Evolutionary conservation across 2,113 vertebrate species (phyloP), one percentile per base, ranked within the genome.

Genomic region (Psittacus erithacus): DNA sequence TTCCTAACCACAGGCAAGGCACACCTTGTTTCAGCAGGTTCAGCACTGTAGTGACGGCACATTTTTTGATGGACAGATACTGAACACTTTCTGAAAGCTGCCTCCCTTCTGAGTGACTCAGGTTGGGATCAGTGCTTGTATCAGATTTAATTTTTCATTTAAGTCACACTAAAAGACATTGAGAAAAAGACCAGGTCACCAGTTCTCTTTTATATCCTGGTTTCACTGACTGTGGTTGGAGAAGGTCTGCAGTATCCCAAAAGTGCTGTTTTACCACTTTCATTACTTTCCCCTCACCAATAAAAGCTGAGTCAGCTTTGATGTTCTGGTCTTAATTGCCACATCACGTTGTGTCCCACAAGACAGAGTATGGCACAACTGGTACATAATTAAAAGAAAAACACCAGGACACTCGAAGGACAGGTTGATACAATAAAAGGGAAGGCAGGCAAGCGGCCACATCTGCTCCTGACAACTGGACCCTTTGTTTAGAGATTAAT

Each of bases 291-390:
- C 57, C 44, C 49, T 96, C 62, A 52, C 63, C 80, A 65, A 13
- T 43, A 78, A 88, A 67, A 71, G 86, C 93, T 87, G 91, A 96
- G 60, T 95, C 95, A 96, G 70, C 91, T 86, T 55, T 75, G 71
- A 88, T 89, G 67, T 49, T 88, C 70, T 77, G 53, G 46, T 90
- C 70, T 92, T 97, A 97, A 96, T 96, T 92, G 85, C 87, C 87
- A 39, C 47, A 74, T 77, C 31, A 47, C 14, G 2, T 35, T 41
- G 68, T 74, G 67, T 95, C 94, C 91, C 91, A 89, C n/a, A 87
- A 75, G 92, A 64, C 65, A 80, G 73, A 88, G 39, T 28, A 41
- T 50, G 49, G 78, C 86, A 86, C 82, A 69, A 70, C 23, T 75
- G 82, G 74, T 79, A 76, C 81, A 68, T 86, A 91, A 94, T 69